Evolutionary conservation across 2,888 invertebrate genomes (phyloP), one percentile per base, ranked within the genome.

Genomic region (Junonia oenone): DNA sequence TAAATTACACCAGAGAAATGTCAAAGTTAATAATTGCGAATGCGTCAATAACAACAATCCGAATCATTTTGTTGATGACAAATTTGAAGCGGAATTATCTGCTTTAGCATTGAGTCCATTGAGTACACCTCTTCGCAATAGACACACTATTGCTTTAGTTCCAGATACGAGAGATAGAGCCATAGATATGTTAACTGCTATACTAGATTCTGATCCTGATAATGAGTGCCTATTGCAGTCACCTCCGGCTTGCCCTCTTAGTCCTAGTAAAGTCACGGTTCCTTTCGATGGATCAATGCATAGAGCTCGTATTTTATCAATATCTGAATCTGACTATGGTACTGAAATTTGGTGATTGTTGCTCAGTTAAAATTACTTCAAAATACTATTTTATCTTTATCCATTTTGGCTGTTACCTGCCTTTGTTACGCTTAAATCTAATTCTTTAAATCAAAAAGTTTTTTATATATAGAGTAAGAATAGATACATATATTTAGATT

Each of bases 271-370:
- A 76, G 92, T 93, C 54, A 93, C 92, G 61, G 88, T 93, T 70
- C 93, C 93, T 62, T 84, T 86, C 51, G 93, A 93, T 79, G 86
- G 91, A 62, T 89, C 87, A 58, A 89, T 91, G 77, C 93, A 93
- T 76, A 91, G 92, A 64, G 94, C 93, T 56, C 90, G 93, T 73
- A 92, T 94, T 60, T 88, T 95, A 63, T 92, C 93, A 56, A 91
- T 93, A 61, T 87, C 91, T 55, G 90, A 89, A 71, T 88, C 92
- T 11, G 92, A 93, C 65, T 91, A 91, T 66, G 92, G 92, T 61
- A 95, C 95, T 54, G 95, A 95, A 89, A 95, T 95, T 75, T 95
- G 95, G 95, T 95, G 91, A 86, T 70, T 45, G 61, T 35, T 37
- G 35, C 43, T 37, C 13, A 2, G 0, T 35, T 43, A 19, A 22